Conservation (phyloP, 2,888 invertebrate species). For the Melinaea menophilus region DNA sequence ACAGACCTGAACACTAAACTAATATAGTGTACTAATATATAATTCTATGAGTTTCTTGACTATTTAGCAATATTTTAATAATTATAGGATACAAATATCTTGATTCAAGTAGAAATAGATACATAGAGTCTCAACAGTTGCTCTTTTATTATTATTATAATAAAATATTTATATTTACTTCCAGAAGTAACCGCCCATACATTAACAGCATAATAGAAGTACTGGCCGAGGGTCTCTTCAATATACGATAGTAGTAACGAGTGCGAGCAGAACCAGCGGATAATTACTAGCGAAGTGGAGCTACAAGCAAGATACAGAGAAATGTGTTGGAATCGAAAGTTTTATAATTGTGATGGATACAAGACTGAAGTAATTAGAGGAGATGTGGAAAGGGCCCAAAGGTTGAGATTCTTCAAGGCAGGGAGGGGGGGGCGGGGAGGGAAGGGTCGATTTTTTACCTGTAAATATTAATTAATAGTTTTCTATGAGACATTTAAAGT, state of each 20-base stretch:
- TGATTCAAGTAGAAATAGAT: no score
- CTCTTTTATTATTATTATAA: background rate
- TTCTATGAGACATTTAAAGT: background rate
- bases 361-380: conserved; percentile 4
- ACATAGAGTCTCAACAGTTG: no score
- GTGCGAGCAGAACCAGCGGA: conserved; percentile 25
- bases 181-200: conserved; percentile 57
- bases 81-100: no score
- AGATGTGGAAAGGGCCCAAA: background rate
- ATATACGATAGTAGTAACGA: conserved; percentile 28
- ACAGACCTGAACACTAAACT: no score
- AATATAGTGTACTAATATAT: no score
- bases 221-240: conserved; percentile 34
- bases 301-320: background rate
- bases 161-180: conserved; percentile 10
- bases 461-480: no score
- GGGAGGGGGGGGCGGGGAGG: no score
- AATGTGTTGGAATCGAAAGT: background rate
- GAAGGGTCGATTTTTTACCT: background rate
- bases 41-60: no score
- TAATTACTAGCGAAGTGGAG: conserved; percentile 25
- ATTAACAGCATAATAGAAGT: conserved; percentile 46
- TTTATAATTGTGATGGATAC: conserved; percentile 3
- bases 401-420: no score
- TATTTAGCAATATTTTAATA: no score